A percentile compares a stretch with the other conserved stretches of the same genome.
Conservation (phyloP, 53 echinoderm and acorn worm species). For the Arbacia lixula region DNA sequence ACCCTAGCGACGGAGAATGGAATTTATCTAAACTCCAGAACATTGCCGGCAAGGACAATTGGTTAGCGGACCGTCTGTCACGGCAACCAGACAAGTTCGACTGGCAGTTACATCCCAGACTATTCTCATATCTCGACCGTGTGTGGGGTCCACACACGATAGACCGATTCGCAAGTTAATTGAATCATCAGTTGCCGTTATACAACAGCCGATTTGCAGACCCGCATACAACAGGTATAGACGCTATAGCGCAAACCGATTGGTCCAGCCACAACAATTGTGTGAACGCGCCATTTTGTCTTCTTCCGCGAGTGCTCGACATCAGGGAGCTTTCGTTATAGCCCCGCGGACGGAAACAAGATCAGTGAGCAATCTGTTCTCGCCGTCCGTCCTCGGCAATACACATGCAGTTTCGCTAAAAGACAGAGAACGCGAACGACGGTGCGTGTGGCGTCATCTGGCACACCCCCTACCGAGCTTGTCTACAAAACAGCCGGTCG, state of each 20-base stretch:
- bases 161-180: constrained; percentile 51
- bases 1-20: constrained; percentile 16
- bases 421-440: too few relatives aligned
- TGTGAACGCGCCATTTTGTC: constrained; percentile 37
- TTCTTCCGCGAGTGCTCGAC: background rate
- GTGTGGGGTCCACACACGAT: constrained; percentile 63
- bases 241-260: constrained; percentile 40
- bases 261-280: constrained; percentile 50
- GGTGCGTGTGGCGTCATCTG: too few relatives aligned
- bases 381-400: too few relatives aligned
- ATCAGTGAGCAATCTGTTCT: too few relatives aligned
- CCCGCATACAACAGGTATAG: constrained; percentile 16
- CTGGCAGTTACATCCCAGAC: constrained; percentile 12
- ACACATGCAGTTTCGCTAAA: too few relatives aligned
- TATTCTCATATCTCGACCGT: constrained; percentile 46
- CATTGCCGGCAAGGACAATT: constrained; percentile 36
- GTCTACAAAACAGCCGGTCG: too few relatives aligned
- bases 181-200: constrained; percentile 35
- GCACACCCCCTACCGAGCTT: too few relatives aligned
- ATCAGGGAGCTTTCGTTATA: background rate
- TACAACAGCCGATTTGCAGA: constrained; percentile 55
- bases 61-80: constrained; percentile 42
- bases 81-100: constrained; percentile 46
- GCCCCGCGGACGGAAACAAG: too few relatives aligned
- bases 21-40: constrained; percentile 1